Conservation (phyloP, 1,140 invertebrate genomes). For the Pantala flavescens region DNA sequence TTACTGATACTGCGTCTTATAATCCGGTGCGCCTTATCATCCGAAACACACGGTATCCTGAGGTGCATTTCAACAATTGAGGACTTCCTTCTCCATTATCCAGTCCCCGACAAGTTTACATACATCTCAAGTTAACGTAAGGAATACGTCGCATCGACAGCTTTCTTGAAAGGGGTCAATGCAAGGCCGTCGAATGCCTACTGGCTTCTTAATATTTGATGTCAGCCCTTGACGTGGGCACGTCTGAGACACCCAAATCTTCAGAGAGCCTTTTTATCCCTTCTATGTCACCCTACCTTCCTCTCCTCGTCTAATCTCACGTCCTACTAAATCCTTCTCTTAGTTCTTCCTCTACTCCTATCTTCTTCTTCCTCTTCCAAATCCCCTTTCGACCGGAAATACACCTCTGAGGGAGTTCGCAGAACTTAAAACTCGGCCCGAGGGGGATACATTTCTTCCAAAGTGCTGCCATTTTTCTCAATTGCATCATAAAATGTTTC, state of each 20-base stretch:
- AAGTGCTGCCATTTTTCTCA: no score
- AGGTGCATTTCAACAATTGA: no score
- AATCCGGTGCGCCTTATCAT: no score
- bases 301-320: neutral
- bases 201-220: constrained; percentile 10
- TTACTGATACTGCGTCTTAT: no score
- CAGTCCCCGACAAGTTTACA: neutral
- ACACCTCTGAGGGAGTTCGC: no score
- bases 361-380: neutral
- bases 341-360: neutral
- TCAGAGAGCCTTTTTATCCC: neutral
- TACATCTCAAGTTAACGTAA: neutral
- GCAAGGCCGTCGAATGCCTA: neutral
- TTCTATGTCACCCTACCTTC: neutral
- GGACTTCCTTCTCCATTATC: neutral
- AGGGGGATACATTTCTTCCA: no score
- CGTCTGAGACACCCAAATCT: neutral
- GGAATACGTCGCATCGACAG: neutral
- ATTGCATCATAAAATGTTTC: no score
- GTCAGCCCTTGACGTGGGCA: neutral
- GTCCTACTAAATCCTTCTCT: neutral
- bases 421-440: no score
- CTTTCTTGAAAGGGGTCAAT: neutral
- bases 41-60: no score
- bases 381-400: no score